Percentiles rank a stretch among this genome's conserved stretches.
Conservation (phyloP, 1,140 invertebrate species). For the Heliconius himera region DNA sequence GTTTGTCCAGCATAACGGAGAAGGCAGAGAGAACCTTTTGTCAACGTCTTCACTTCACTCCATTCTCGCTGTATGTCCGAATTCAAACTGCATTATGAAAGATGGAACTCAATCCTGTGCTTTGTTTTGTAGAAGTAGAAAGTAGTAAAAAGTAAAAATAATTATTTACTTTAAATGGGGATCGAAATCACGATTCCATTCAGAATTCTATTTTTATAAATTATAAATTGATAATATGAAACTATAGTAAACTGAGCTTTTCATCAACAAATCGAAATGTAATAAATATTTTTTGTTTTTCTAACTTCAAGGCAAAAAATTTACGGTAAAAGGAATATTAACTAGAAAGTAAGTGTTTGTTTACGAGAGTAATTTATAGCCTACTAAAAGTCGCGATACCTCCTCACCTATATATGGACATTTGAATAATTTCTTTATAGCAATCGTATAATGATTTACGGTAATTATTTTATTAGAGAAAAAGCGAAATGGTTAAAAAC, state of each 20-base stretch:
- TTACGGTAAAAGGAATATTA: constrained; percentile 13
- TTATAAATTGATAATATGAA: too few relatives aligned
- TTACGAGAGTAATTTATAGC: constrained; percentile 17
- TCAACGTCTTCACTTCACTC: too few relatives aligned
- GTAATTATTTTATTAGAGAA: background rate
- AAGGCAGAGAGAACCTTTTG: too few relatives aligned
- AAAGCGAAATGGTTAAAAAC: background rate
- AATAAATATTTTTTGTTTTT: constrained; percentile 20
- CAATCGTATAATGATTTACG: background rate
- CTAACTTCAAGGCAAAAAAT: background rate
- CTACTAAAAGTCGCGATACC: background rate
- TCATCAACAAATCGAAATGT: background rate
- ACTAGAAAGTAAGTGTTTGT: background rate
- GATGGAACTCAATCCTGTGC: too few relatives aligned
- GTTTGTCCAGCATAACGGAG: too few relatives aligned
- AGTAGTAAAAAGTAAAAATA: too few relatives aligned
- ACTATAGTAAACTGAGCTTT: background rate
- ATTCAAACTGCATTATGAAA: too few relatives aligned
- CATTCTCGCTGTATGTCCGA: too few relatives aligned
- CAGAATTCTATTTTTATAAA: too few relatives aligned
- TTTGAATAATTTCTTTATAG: background rate
- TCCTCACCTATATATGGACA: background rate
- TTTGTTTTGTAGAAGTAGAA: too few relatives aligned
- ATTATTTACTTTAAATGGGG: too few relatives aligned
- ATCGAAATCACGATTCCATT: too few relatives aligned